A percentile compares a stretch with the other conserved stretches of the same genome.
Conservation (phyloP, 2,797 vertebrate species). For the Glossophaga mutica region DNA sequence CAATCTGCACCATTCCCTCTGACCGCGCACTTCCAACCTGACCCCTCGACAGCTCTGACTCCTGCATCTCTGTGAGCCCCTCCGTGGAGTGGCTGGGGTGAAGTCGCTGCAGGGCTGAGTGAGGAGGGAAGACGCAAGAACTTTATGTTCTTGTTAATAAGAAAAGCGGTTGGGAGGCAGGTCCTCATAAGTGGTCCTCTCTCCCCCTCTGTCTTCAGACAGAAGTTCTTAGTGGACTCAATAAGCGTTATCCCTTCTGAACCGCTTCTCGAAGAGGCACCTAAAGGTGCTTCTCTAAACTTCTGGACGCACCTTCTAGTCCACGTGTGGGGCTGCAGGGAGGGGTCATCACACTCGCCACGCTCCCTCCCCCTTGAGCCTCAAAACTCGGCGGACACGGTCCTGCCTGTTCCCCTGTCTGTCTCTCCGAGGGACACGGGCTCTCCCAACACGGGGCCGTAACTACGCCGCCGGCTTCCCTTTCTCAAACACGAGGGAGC, state of each 20-base stretch:
- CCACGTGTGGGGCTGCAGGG: background rate
- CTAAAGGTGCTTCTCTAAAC: background rate
- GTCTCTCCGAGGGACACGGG: background rate
- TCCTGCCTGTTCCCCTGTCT: fast-evolving
- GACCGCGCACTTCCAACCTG: background rate
- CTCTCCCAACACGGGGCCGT: too few species aligned
- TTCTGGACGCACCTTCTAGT: background rate
- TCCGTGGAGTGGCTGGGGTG: background rate
- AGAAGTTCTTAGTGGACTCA: background rate
- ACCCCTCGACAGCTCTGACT: background rate
- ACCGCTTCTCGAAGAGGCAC: background rate
- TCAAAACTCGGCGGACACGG: background rate
- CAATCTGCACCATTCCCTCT: background rate
- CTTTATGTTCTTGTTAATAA: background rate
- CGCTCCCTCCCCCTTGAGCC: too few species aligned
- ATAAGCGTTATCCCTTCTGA: background rate
- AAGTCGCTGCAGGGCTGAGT: background rate
- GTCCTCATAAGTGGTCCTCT: background rate
- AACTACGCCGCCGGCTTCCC: fast-evolving
- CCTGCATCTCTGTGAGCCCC: background rate
- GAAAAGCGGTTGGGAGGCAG: too few species aligned
- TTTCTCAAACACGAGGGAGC: background rate
- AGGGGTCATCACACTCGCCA: too few species aligned
- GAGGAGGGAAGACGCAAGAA: background rate
- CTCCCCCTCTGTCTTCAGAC: background rate